Conservation (phyloP, 2,113 vertebrate species). For the Herpetotheres cachinnans region DNA sequence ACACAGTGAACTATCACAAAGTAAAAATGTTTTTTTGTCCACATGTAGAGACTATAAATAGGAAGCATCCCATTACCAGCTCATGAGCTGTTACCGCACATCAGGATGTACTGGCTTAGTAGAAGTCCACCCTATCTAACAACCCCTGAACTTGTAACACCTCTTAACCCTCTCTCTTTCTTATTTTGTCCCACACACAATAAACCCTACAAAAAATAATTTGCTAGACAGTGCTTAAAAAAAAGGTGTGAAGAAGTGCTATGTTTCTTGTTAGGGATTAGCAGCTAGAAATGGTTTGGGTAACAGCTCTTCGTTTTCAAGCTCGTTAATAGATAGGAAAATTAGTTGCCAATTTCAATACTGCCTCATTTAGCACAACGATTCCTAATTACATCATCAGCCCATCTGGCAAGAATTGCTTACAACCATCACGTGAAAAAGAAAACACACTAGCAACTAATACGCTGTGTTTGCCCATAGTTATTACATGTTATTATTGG, state of each 20-base stretch:
- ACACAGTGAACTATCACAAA: not conserved
- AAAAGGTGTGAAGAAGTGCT: not conserved
- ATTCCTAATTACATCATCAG: conserved; percentile 85
- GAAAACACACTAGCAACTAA: conserved; percentile 14
- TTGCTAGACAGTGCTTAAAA: not conserved
- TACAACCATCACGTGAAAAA: not conserved
- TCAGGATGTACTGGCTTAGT: not conserved
- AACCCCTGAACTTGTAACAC: not conserved
- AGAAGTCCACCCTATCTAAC: not conserved
- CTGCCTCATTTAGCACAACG: conserved; percentile 83
- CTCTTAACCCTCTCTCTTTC: not conserved
- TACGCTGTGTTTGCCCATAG: conserved; percentile 50
- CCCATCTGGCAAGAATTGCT: conserved; percentile 71
- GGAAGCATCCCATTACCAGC: not conserved
- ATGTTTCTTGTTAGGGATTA: conserved; percentile 68
- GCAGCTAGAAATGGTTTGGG: conserved; percentile 76
- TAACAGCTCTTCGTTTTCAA: conserved; percentile 73
- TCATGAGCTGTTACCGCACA: not conserved
- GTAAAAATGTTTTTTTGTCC: not conserved
- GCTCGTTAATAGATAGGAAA: conserved; percentile 87
- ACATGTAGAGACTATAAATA: not conserved
- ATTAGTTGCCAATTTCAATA: conserved; percentile 89
- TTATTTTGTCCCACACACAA: not conserved
- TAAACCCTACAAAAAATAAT: not conserved
- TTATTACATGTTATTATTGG: conserved; percentile 23